These are phyloP conservation scores for Oithona nana DNA, from an alignment of 2,888 invertebrate genomes.

Conservation along the genomic window DNA sequence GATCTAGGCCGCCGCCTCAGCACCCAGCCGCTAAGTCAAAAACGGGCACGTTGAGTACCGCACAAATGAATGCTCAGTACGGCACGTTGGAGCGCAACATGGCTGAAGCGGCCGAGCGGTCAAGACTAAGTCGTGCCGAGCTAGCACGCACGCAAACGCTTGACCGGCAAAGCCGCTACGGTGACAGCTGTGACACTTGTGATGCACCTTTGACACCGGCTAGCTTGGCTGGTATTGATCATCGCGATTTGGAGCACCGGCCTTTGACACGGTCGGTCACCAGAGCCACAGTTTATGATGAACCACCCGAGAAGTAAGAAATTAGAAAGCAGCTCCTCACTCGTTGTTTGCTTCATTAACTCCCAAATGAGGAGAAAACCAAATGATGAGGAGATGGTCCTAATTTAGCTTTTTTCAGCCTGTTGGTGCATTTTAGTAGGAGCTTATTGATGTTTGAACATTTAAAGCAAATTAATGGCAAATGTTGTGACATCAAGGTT, in stretches of 20 bases:
- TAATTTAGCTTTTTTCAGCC: too few species aligned
- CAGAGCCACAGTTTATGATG: constrained; percentile 15
- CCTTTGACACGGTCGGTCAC: constrained; percentile 16
- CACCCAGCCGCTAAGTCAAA: constrained; percentile 1
- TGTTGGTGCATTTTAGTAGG: too few species aligned
- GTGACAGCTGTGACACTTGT: constrained; percentile 15
- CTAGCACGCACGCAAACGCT: neutral
- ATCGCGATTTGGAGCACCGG: constrained; percentile 14
- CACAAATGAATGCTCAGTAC: neutral
- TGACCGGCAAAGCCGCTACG: neutral
- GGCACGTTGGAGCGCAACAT: constrained; percentile 11
- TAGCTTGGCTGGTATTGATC: constrained; percentile 14
- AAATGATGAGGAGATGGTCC: too few species aligned
- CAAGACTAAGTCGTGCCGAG: neutral
- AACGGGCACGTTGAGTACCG: neutral
- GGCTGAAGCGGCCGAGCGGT: constrained; percentile 7
- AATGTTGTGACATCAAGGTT: too few species aligned
- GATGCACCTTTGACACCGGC: constrained; percentile 16
- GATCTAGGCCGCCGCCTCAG: neutral
- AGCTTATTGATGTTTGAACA: too few species aligned
- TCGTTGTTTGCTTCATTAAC: too few species aligned
- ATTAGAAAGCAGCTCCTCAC: too few species aligned
- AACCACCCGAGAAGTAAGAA: constrained; percentile 18
- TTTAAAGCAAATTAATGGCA: too few species aligned
- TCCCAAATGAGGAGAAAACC: too few species aligned